phyloP scores from a whole-genome alignment of 1,140 invertebrate genomes.

The Psix sp. region DNA sequence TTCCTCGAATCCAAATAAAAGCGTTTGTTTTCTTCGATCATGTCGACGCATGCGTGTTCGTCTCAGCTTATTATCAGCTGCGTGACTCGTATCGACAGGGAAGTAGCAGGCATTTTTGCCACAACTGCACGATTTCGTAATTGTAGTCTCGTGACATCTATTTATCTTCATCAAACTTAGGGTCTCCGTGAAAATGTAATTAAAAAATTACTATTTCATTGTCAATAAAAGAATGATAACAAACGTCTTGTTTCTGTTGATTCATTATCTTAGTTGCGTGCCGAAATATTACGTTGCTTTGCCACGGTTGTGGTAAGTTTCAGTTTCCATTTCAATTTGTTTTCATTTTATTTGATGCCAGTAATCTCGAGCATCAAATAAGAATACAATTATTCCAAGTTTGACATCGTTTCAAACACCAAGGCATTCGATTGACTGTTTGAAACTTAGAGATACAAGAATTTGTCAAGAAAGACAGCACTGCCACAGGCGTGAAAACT shows the following conservation, averaged over 20 bases:
- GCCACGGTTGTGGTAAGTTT: no score
- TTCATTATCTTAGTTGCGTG: no score
- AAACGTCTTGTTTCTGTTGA: no score
- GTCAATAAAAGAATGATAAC: no score
- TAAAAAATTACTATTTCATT: no score
- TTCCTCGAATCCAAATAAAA: constrained; percentile 65
- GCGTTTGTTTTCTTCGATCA: constrained; percentile 37
- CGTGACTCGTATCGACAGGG: constrained; percentile 55
- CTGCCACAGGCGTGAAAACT: constrained; percentile 49
- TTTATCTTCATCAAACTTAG: no score
- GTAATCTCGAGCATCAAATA: constrained; percentile 10
- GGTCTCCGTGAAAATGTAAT: no score
- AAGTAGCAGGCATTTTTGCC: constrained; percentile 30
- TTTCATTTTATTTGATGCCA: no score
- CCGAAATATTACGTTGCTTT: no score
- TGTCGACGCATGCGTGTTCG: constrained; percentile 43
- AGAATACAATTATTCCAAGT: constrained; percentile 32
- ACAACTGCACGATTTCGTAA: constrained; percentile 37
- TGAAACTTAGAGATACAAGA: constrained; percentile 46
- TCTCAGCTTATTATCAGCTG: constrained; percentile 42
- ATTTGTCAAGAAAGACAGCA: constrained; percentile 32
- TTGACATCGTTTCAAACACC: constrained; percentile 33
- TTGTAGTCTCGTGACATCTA: no score
- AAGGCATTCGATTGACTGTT: constrained; percentile 42
- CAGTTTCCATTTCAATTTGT: no score